Percentiles rank a stretch among this genome's conserved stretches.
Conservation (phyloP, 2,888 invertebrate species). For the Yponomeuta cagnagella region DNA sequence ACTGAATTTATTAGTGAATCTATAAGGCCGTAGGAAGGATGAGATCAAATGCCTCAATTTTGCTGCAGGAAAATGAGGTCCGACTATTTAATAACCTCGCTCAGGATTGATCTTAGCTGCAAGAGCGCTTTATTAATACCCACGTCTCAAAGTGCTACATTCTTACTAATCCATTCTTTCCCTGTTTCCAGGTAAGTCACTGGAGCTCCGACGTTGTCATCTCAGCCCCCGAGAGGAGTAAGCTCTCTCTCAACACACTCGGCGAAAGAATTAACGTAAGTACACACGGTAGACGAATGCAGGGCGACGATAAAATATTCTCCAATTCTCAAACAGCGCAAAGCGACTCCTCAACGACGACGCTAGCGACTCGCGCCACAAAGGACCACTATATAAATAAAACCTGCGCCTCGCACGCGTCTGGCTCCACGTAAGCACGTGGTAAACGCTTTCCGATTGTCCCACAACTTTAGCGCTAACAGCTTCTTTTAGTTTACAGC, state of each 20-base stretch:
- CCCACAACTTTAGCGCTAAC: slow-evolving; percentile 47
- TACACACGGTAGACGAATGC: neutral
- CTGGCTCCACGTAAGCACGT: slow-evolving; percentile 24
- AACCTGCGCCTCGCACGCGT: slow-evolving; percentile 13
- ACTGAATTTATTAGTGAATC: no score
- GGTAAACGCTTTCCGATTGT: slow-evolving; percentile 40
- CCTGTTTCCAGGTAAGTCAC: slow-evolving; percentile 16
- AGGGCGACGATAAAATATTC: neutral
- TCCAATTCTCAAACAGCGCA: neutral
- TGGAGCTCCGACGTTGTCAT: neutral
- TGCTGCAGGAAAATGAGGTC: no score
- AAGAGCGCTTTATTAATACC: no score
- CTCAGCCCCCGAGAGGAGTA: neutral
- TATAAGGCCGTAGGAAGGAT: no score
- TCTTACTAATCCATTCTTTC: neutral
- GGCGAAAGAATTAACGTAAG: neutral
- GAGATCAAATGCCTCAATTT: no score
- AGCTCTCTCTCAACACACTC: neutral
- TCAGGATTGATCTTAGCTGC: no score
- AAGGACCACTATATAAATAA: slow-evolving; percentile 14
- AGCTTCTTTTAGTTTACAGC: slow-evolving; percentile 58
- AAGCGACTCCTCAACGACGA: neutral
- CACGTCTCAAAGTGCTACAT: no score
- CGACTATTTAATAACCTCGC: no score
- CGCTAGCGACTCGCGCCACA: slow-evolving; percentile 3